Base-by-base conservation (phyloP, 2,888 invertebrate species). In the Gonocerus acuteangulatus region DNA sequence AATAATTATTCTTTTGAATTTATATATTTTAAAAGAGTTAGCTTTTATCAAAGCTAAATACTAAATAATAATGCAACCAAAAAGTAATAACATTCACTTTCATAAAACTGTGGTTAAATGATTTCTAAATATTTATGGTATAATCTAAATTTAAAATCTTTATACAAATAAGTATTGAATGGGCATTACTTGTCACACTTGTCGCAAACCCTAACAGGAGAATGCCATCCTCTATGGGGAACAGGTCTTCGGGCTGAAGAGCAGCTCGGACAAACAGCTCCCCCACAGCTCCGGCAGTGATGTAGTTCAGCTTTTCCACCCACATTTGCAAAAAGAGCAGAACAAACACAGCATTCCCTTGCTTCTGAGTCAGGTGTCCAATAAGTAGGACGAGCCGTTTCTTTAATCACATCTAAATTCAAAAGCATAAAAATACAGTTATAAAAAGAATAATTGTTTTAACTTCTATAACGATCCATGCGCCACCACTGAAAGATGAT, bases 281-380 rank as follows among this genome's bases (percentile, higher is more conserved):
- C 78, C 0, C 87, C 87, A 72, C 87, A 87, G 48, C 80, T 60
- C 27, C 64, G 49, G 32, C 65, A 65, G 74, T 87, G 86, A 73
- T 86, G 87, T 1, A 76, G 73, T 22, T 61, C 60, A 21, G 65
- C 48, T 6, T 65, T 62, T 4, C 59, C 60, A 21, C 65, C 65
- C 2, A 65, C 65, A 9, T 70, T 65, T 15, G 71, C 72, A 72
- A 89, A 89, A 21, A 74, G 73, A 23, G 74, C 71, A 22, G 79
- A 74, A 71, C 90, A 90, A 11, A 85, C 80, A 64, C 74, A 76
- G 72, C 90, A 90, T 59, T 75, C 73, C 18, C 76, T 77, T 54
- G 87, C 82, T 69, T 86, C 82, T 3, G 78, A 78, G 72, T 90
- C 89, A 0, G 89, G 86, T 32, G 84, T 80, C 90, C 90, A 90